These are phyloP conservation scores for Penaeus monodon DNA, from an alignment of 2,888 invertebrate species.

Conservation along the genomic window DNA sequence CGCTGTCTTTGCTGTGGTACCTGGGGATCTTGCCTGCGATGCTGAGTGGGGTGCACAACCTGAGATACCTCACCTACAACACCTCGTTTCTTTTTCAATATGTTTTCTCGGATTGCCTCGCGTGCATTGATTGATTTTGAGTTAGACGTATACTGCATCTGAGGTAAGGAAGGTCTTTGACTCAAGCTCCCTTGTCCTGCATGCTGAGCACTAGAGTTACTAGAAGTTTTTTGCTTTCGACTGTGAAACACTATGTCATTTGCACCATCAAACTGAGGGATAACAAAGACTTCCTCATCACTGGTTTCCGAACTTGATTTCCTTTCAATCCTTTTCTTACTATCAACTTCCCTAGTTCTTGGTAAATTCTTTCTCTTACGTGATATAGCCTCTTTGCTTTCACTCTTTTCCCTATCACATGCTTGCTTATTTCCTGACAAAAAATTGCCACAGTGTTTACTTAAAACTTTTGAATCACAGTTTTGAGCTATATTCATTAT, in stretches of 20 bases:
- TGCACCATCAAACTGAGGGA: conserved; percentile 63
- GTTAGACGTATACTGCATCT: conserved; percentile 7
- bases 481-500: conserved; percentile 18
- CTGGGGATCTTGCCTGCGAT: neutral
- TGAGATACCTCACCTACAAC: conserved; percentile 9
- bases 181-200: conserved; percentile 7
- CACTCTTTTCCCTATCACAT: no score
- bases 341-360: conserved; percentile 10
- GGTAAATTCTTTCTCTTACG: neutral
- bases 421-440: neutral
- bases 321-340: neutral
- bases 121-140: conserved; percentile 22
- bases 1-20: conserved; percentile 19
- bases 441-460: neutral
- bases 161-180: neutral
- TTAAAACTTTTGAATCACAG: conserved; percentile 22
- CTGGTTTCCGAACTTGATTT: conserved; percentile 15
- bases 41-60: neutral
- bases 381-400: no score
- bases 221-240: conserved; percentile 17
- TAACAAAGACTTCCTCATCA: conserved; percentile 50
- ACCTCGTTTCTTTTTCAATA: conserved; percentile 31
- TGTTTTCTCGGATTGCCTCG: conserved; percentile 31
- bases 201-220: neutral
- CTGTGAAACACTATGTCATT: conserved; percentile 48